These are phyloP conservation scores for Avahi laniger DNA, from an alignment of 2,797 vertebrate genomes.

Conservation along the genomic window DNA sequence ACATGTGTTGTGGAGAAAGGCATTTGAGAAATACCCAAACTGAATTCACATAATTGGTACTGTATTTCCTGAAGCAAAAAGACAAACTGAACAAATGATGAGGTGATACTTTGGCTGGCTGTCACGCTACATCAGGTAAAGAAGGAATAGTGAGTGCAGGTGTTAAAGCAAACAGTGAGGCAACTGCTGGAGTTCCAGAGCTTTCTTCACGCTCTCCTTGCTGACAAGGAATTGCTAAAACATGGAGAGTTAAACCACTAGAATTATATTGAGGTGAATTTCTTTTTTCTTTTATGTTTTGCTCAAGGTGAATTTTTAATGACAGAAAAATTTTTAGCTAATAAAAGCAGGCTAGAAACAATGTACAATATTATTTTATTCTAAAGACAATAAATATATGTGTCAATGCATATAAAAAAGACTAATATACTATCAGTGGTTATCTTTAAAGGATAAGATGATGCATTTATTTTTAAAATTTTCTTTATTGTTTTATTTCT, in stretches of 20 bases:
- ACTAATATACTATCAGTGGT: neutral
- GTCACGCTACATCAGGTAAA: neutral
- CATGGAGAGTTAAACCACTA: neutral
- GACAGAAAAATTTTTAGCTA: neutral
- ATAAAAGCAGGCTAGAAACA: neutral
- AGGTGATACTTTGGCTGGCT: neutral
- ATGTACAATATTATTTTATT: neutral
- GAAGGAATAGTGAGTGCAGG: neutral
- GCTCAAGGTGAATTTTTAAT: constrained; percentile 5
- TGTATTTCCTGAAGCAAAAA: neutral
- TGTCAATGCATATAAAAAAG: neutral
- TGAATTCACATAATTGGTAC: neutral
- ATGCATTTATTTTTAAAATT: constrained; percentile 21
- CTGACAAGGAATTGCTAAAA: neutral
- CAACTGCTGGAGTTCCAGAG: neutral
- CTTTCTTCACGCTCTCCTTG: neutral
- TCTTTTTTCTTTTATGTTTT: neutral
- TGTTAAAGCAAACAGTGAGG: neutral
- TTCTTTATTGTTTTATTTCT: neutral
- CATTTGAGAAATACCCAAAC: neutral
- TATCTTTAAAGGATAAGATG: constrained; percentile 3
- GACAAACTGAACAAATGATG: neutral
- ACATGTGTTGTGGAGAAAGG: neutral
- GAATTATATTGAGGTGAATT: neutral
- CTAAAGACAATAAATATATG: neutral